Base-by-base conservation (phyloP, 2,797 vertebrate genomes). In the Argya squamiceps region DNA sequence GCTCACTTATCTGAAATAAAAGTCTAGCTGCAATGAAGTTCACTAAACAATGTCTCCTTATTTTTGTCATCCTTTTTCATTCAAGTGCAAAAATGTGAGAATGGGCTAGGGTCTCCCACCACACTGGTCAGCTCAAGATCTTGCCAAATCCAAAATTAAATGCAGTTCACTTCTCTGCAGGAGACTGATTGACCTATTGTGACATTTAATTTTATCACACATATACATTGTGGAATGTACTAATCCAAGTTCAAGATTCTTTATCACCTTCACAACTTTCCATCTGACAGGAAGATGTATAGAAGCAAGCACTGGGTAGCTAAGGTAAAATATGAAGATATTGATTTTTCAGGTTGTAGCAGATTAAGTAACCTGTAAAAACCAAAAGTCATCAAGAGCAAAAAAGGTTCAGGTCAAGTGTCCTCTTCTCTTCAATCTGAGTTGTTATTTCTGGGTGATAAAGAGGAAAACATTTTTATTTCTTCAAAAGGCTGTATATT, bases 301-400 rank as follows among this genome's bases (percentile, higher is more conserved):
- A 82, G 50, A 89, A 14, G 73, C 13, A 84, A 89, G 55, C 29
- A 52, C 5, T 68, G 18, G 41, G 67, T 71, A 87, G 69, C 70
- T 76, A 79, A 62, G 50, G 80, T 73, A 89, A 95, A 91, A 89
- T 95, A 96, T 84, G 70, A 95, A 91, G 50, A 32, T 92, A 96
- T 91, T 79, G 95, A 95, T 95, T 95, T 91, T 93, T 68, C 69
- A 64, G 43, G 30, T 94, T 92, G 91, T 79, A 81, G 55, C 58
- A 82, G 84, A 94, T 95, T 91, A 93, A 86, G 46, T 76, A 92
- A 92, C 46, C 91, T 76, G 69, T 90, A 62, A 80, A 95, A 93
- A n/a, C 6, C 46, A 39, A 50, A 95, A 86, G 23, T 65, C 39
- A 69, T 84, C 65, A 84, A 29, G 24, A 88, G 64, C 34, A 55